These are phyloP conservation scores for Thecophora atra DNA, from an alignment of 2,888 invertebrate species.

Conservation along the genomic window DNA sequence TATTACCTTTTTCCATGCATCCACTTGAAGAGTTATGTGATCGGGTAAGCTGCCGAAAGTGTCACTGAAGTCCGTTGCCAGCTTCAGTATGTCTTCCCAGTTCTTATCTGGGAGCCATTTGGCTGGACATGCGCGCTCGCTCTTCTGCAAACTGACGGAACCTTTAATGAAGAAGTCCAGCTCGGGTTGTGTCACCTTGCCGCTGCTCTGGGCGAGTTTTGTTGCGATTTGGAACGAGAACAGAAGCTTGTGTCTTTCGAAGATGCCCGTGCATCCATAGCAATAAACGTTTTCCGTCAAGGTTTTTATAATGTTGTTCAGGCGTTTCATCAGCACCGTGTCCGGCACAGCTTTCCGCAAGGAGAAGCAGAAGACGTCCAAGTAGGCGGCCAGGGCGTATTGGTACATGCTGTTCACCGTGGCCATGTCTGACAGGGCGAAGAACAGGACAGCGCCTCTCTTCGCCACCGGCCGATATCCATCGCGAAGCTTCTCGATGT, in stretches of 20 bases:
- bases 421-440: conserved; percentile 90
- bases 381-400: conserved; percentile 85
- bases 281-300: conserved; percentile 89
- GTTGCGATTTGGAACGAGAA: conserved; percentile 92
- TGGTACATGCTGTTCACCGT: conserved; percentile 92
- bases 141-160: conserved; percentile 80
- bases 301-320: conserved; percentile 83
- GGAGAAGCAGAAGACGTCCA: conserved; percentile 85
- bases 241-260: conserved; percentile 89
- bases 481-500: conserved; percentile 85
- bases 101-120: conserved; percentile 77
- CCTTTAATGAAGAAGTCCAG: conserved; percentile 93
- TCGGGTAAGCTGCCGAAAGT: conserved; percentile 74
- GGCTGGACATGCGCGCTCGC: conserved; percentile 73
- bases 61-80: conserved; percentile 75
- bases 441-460: conserved; percentile 89
- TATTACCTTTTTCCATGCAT: conserved; percentile 76
- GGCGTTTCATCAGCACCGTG: conserved; percentile 76
- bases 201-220: conserved; percentile 79
- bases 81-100: conserved; percentile 85
- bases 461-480: conserved; percentile 87
- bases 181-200: conserved; percentile 73
- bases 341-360: conserved; percentile 85
- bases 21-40: conserved; percentile 69
- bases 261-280: conserved; percentile 92